Percentiles rank a stretch among this genome's conserved stretches.
These are phyloP conservation scores for Amphipyra tragopoginis DNA, from an alignment of 2,888 invertebrate genomes.

Conservation along the genomic window DNA sequence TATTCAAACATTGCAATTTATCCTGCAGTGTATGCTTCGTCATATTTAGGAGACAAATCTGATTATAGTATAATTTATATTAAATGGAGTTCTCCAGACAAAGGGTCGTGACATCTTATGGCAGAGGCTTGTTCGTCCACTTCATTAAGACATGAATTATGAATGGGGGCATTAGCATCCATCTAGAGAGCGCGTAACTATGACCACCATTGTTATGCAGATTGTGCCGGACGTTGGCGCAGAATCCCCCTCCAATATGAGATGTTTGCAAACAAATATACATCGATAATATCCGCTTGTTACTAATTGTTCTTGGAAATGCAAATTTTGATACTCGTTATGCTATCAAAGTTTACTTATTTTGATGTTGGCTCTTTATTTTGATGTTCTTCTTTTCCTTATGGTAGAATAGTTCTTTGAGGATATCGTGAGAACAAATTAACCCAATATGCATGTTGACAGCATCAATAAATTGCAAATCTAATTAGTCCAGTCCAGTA, in stretches of 20 bases:
- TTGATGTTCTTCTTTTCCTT: not conserved
- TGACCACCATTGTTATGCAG: constrained; percentile 87
- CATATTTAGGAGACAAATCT: constrained; percentile 53
- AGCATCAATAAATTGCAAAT: no score
- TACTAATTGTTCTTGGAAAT: constrained; percentile 56
- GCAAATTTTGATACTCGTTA: constrained; percentile 42
- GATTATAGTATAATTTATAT: constrained; percentile 67
- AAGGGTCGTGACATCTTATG: constrained; percentile 72
- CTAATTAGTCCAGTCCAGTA: no score
- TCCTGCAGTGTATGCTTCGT: not conserved
- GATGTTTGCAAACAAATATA: constrained; percentile 79
- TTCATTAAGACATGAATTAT: constrained; percentile 88
- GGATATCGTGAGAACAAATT: no score
- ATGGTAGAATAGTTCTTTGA: no score
- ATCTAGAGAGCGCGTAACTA: constrained; percentile 81
- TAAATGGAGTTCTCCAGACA: constrained; percentile 64
- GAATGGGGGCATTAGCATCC: constrained; percentile 86
- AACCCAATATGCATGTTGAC: no score
- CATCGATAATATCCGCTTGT: constrained; percentile 56
- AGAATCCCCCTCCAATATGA: constrained; percentile 72
- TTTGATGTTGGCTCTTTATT: not conserved
- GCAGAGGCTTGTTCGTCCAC: constrained; percentile 71
- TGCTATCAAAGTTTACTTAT: not conserved
- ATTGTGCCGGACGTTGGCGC: constrained; percentile 84
- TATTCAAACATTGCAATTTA: no score